Percentiles rank a stretch among this genome's conserved stretches.
Conservation (phyloP, 30 jellyfish, hydroid and myxozoan species). For the Phacellophora camtschatica region DNA sequence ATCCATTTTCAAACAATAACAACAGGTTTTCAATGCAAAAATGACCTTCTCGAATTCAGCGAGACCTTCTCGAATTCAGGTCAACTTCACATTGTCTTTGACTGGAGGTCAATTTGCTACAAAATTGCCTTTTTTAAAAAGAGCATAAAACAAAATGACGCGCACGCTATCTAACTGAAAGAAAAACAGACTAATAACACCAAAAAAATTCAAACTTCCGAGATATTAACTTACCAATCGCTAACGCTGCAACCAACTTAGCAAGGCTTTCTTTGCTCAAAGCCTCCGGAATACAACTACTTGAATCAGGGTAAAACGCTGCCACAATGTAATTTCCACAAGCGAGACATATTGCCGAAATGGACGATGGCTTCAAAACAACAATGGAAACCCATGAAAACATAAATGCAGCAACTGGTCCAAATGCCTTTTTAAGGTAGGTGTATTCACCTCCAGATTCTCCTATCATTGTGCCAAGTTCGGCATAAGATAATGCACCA, state of each 20-base stretch:
- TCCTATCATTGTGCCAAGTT: constrained; percentile 67
- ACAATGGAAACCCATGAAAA: constrained; percentile 67
- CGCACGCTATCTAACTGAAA: no score
- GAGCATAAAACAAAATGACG: no score
- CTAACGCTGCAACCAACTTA: constrained; percentile 72
- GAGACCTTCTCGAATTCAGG: no score
- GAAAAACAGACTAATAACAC: not conserved
- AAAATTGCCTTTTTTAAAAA: no score
- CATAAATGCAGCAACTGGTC: constrained; percentile 76
- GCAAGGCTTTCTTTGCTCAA: constrained; percentile 11
- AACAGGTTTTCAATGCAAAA: no score
- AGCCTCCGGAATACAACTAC: not conserved
- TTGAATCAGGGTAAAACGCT: constrained; percentile 60
- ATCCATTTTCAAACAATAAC: no score
- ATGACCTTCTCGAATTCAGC: no score
- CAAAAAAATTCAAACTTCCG: not conserved
- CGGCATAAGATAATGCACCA: constrained; percentile 67
- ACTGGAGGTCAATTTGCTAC: no score
- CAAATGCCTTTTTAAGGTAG: constrained; percentile 72
- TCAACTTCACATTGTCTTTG: no score
- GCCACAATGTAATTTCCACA: constrained; percentile 78
- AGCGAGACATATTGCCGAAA: constrained; percentile 85
- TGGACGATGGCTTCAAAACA: constrained; percentile 66
- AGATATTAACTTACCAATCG: constrained; percentile 55
- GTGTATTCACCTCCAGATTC: constrained; percentile 83